Evolutionary conservation across 2,113 vertebrate genomes (phyloP), one percentile per base, ranked within the genome.

Genomic region (Zosterops borbonicus): DNA sequence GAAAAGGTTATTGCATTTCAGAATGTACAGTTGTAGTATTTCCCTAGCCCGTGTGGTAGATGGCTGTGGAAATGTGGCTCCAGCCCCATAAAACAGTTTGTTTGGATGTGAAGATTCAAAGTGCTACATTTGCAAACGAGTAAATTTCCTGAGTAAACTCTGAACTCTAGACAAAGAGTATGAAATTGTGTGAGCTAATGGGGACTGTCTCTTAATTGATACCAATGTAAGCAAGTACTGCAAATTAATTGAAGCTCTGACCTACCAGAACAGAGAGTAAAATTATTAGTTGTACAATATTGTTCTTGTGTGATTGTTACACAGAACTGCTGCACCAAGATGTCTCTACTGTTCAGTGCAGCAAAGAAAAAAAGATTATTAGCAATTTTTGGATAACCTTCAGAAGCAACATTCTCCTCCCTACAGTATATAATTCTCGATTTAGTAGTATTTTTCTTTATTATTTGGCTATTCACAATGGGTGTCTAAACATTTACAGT

Each of bases 401-500:
- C 85, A 79, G 63, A 78, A 90, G 69, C 67, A 52, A 75, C 88
- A 86, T 79, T 86, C 82, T 94, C 49, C 33, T 83, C 68, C 80
- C 93, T 94, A 35, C 39, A 12, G 80, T 87, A 69, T 90, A 67
- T 63, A 97, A 87, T 97, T 96, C 95, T 93, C 87, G 83, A 86
- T 95, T 96, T 95, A 95, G 93, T 88, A 96, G 93, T 95, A 96
- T 95, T 97, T 97, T 96, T 90, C 96, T 92, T 95, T 97, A 95
- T 97, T 97, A 97, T 97, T 97, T 96, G 95, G 92, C 91, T 96
- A 96, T 96, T 97, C 96, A 97, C 95, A 96, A 96, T 96, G 97
- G 97, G 94, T 97, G 97, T 98, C 98, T 98, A 98, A 98, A 98
- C 98, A 98, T 98, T 98, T 98, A 98, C 97, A 96, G 96, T 97